Percentiles rank a stretch among this genome's conserved stretches.
phyloP scores from a whole-genome alignment of 2,797 vertebrate genomes.

The Sphenodon punctatus region DNA sequence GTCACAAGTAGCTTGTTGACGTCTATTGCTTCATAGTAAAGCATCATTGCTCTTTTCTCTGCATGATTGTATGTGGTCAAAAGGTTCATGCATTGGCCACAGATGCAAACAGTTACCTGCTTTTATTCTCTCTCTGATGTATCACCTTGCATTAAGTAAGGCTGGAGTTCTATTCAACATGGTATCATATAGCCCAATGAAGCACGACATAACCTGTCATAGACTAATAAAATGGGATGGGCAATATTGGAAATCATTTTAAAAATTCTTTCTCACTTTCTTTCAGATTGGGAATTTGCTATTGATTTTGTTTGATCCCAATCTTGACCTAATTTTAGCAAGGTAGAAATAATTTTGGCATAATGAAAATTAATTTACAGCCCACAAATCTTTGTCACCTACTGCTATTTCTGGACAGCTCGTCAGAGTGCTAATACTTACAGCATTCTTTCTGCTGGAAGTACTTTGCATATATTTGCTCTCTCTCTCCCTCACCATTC shows the following conservation, averaged over 20 bases:
- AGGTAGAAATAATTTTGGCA: conserved; percentile 2
- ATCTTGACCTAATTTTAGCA: conserved; percentile 35
- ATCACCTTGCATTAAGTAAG: conserved; percentile 30
- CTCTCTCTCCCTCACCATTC: not conserved
- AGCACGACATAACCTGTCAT: conserved; percentile 44
- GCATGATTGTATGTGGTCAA: conserved; percentile 16
- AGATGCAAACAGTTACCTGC: no score
- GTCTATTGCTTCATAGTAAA: not conserved
- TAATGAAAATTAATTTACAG: not conserved
- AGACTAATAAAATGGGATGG: conserved; percentile 36
- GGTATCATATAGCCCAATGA: conserved; percentile 46
- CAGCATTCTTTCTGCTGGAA: not conserved
- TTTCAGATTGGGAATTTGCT: conserved; percentile 27
- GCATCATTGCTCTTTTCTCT: not conserved
- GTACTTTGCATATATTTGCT: not conserved
- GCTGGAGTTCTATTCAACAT: conserved; percentile 27
- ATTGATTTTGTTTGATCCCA: conserved; percentile 13
- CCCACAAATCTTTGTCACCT: not conserved
- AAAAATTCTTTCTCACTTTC: conserved; percentile 19
- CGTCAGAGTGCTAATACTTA: not conserved
- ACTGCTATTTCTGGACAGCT: not conserved
- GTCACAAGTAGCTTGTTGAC: not conserved
- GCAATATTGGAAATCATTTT: conserved; percentile 44
- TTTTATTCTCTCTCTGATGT: conserved; percentile 5
- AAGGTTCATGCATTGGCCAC: conserved; percentile 32